phyloP scores from a whole-genome alignment of 2,113 vertebrate genomes.

The Polyodon spathula region DNA sequence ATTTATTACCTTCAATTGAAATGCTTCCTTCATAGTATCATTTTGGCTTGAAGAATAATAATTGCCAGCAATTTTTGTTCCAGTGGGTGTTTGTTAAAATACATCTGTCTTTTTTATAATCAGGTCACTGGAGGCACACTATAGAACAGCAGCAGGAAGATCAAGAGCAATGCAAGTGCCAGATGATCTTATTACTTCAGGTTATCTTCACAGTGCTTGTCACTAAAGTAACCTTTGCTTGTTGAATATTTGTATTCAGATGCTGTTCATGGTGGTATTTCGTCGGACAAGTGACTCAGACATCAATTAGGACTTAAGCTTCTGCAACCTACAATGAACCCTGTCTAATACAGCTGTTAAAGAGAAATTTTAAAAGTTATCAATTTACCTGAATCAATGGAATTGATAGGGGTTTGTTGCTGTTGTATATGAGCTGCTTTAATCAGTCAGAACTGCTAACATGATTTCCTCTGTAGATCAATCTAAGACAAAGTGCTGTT shows the following conservation, averaged over 20 bases:
- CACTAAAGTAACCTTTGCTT: conserved; percentile 25
- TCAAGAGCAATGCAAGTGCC: conserved; percentile 5
- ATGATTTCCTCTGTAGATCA: no score
- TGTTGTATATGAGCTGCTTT: conserved; percentile 7
- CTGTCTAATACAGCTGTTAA: neutral
- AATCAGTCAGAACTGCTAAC: no score
- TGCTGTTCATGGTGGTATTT: conserved; percentile 17
- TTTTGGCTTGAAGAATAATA: neutral
- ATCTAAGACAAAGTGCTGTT: no score
- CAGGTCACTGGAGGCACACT: conserved; percentile 3
- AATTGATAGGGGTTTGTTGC: conserved; percentile 6
- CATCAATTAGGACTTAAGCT: conserved; percentile 6
- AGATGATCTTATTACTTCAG: conserved; percentile 11
- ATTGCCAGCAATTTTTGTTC: neutral
- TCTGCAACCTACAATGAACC: conserved; percentile 1
- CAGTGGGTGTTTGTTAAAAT: neutral
- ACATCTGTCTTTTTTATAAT: neutral
- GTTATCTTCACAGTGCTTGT: conserved; percentile 16
- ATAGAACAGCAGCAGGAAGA: conserved; percentile 1
- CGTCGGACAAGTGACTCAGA: conserved; percentile 5
- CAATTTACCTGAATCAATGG: conserved; percentile 19
- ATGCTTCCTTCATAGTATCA: neutral
- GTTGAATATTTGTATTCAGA: conserved; percentile 23
- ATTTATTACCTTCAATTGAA: neutral
- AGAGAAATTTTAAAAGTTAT: conserved; percentile 7